Conservation (phyloP, 2,888 invertebrate species). For the Patella ulyssiponensis region DNA sequence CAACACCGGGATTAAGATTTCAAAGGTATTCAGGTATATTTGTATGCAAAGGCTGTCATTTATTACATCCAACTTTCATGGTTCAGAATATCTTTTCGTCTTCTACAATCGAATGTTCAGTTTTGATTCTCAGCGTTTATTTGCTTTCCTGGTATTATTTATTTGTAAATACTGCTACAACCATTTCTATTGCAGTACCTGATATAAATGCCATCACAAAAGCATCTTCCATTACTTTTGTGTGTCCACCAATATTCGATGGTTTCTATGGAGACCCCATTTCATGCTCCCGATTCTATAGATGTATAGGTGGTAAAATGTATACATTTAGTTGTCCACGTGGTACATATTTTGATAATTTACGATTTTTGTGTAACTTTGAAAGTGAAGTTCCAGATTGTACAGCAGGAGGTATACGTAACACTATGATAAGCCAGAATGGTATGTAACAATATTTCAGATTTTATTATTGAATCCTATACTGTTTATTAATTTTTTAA, state of each 20-base stretch:
- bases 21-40: no score
- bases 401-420: slow-evolving; percentile 6
- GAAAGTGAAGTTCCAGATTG: slow-evolving; percentile 17
- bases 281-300: slow-evolving; percentile 31
- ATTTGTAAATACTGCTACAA: no score
- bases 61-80: no score
- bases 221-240: slow-evolving; percentile 15
- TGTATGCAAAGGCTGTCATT: no score
- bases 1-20: no score
- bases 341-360: slow-evolving; percentile 33
- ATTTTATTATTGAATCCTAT: no score
- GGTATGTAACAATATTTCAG: not conserved
- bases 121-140: slow-evolving; percentile 9
- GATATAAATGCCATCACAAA: not conserved
- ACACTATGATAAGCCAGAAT: not conserved
- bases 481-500: no score
- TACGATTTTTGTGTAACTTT: slow-evolving; percentile 25
- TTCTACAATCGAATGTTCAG: not conserved
- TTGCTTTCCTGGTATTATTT: not conserved
- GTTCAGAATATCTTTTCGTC: not conserved
- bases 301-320: slow-evolving; percentile 29
- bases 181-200: not conserved
- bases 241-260: slow-evolving; percentile 27
- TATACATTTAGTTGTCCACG: slow-evolving; percentile 35
- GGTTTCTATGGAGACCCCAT: slow-evolving; percentile 30